A percentile compares a stretch with the other conserved stretches of the same genome.
Evolutionary conservation across 2,888 invertebrate species (phyloP).

Genomic region (Neoaliturus tenellus): DNA sequence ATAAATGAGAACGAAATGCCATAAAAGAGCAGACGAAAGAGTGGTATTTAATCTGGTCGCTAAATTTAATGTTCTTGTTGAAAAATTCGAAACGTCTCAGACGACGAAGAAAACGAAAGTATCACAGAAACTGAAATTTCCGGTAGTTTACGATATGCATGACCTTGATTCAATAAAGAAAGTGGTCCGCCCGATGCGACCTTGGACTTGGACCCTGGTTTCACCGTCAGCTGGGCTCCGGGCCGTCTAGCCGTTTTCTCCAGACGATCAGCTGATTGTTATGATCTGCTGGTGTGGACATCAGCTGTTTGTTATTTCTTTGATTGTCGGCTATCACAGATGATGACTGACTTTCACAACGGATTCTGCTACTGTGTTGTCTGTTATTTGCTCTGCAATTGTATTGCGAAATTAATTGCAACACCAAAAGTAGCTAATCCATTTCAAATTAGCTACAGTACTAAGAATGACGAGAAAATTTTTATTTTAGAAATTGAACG

Average conservation of each 20-base stretch:
- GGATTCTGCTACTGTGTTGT: neutral
- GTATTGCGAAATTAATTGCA: no score
- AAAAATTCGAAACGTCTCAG: no score
- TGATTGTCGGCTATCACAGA: neutral
- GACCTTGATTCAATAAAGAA: slow-evolving; percentile 18
- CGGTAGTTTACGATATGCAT: slow-evolving; percentile 3
- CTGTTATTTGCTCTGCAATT: no score
- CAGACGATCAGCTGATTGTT: slow-evolving; percentile 15
- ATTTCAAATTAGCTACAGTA: no score
- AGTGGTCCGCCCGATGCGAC: neutral
- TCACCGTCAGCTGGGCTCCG: slow-evolving; percentile 16
- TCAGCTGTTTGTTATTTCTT: slow-evolving; percentile 18
- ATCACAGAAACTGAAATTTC: slow-evolving; percentile 9
- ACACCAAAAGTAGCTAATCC: no score
- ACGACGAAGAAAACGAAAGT: no score
- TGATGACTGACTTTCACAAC: neutral
- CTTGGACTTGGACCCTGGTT: slow-evolving; percentile 11
- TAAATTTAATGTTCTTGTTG: no score
- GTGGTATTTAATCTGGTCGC: no score
- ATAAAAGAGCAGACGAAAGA: no score
- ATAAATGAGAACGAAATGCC: no score
- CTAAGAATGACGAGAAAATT: no score
- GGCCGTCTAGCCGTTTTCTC: neutral
- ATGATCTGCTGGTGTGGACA: neutral
- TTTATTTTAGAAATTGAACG: no score